These are phyloP conservation scores for Brachionus paranguensis DNA, from an alignment of 1,140 invertebrate species.

Conservation along the genomic window DNA sequence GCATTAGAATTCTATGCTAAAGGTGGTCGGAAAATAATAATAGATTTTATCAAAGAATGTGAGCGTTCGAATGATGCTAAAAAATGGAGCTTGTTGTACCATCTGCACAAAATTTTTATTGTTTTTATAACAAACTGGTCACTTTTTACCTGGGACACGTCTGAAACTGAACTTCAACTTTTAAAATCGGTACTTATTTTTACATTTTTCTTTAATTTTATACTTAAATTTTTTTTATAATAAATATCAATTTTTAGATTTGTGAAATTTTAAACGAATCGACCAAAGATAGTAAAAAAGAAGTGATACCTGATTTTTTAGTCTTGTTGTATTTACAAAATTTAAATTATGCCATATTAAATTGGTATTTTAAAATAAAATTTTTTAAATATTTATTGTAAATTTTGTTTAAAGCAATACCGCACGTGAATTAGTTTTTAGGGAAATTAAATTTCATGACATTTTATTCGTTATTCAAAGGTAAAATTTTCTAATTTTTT, in stretches of 20 bases:
- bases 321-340: conserved; percentile 25
- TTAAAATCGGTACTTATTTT: neutral
- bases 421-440: conserved; percentile 13
- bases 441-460: conserved; percentile 9
- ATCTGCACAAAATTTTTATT: neutral
- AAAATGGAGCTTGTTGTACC: conserved; percentile 26
- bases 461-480: conserved; percentile 25
- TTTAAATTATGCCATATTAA: neutral
- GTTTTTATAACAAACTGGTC: conserved; percentile 6
- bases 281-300: conserved; percentile 25
- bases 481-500: neutral
- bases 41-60: conserved; percentile 32
- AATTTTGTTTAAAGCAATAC: neutral
- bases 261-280: conserved; percentile 35
- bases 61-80: neutral
- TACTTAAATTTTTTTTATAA: neutral
- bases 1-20: conserved; percentile 27
- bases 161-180: neutral
- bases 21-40: conserved; percentile 23
- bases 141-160: neutral
- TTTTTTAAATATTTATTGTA: neutral
- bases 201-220: neutral
- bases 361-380: neutral
- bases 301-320: neutral
- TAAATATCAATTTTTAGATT: neutral